Evolutionary conservation across 2,113 vertebrate genomes (phyloP).

Genomic region (Amphilophus citrinellus): DNA sequence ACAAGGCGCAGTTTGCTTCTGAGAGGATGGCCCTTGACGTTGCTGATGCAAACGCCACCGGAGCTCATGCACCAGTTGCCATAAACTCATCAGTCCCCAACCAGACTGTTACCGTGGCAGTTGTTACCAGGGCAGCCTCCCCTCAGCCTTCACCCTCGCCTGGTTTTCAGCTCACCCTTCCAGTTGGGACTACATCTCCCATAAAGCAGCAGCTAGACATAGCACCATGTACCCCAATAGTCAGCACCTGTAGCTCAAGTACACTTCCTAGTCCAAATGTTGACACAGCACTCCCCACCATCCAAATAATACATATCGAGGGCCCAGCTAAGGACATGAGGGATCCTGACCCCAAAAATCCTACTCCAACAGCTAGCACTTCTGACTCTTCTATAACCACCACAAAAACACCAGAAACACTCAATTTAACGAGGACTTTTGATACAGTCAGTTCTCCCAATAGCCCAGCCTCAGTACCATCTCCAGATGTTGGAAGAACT

Average conservation of each 20-base stretch:
- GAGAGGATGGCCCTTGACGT: constrained; percentile 19
- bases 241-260: constrained; percentile 47
- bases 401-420: constrained; percentile 3
- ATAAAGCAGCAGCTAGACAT: constrained; percentile 44
- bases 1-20: not conserved
- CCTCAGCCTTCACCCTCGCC: constrained; percentile 32
- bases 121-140: constrained; percentile 44
- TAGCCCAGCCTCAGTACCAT: constrained; percentile 18
- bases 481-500: constrained; percentile 46
- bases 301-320: constrained; percentile 1
- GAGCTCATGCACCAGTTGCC: constrained; percentile 3
- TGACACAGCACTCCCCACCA: constrained; percentile 3
- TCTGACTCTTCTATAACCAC: not conserved
- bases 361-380: constrained; percentile 2
- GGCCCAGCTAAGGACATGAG: not conserved
- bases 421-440: constrained; percentile 31
- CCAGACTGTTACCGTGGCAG: constrained; percentile 57
- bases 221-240: not conserved
- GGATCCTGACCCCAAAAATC: not conserved
- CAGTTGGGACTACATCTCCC: constrained; percentile 43
- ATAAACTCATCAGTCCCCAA: constrained; percentile 25
- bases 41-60: not conserved
- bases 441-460: not conserved
- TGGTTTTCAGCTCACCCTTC: constrained; percentile 19
- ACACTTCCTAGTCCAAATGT: constrained; percentile 26